Percentiles rank a stretch among this genome's conserved stretches.
phyloP scores from a whole-genome alignment of 2,888 invertebrate genomes.

The Agrotis clavis region DNA sequence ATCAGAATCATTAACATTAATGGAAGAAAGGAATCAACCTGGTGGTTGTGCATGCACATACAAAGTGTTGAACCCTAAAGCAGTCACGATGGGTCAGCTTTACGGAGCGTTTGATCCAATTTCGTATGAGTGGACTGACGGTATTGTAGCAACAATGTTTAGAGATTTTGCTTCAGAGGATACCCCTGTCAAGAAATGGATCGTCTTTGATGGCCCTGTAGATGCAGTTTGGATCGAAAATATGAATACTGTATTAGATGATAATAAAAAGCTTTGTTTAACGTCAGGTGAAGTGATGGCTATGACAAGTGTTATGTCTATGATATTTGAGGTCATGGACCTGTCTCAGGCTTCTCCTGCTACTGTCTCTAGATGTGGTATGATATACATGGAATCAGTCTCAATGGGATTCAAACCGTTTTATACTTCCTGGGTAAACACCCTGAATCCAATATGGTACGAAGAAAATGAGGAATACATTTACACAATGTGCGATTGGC shows the following conservation, averaged over 20 bases:
- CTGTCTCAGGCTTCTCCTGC: constrained; percentile 96
- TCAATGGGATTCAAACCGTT: constrained; percentile 96
- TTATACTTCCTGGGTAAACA: constrained; percentile 95
- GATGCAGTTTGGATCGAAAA: constrained; percentile 98
- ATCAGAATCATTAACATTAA: constrained; percentile 93
- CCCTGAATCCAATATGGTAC: constrained; percentile 92
- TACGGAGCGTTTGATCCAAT: constrained; percentile 98
- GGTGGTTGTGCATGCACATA: constrained; percentile 92
- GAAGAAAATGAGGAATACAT: constrained; percentile 92
- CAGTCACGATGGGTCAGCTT: constrained; percentile 97
- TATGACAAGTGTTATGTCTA: constrained; percentile 95
- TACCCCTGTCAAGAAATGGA: constrained; percentile 96
- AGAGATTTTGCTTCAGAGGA: constrained; percentile 94
- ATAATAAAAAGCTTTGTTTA: constrained; percentile 96
- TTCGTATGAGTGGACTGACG: constrained; percentile 98
- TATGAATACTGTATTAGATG: constrained; percentile 97
- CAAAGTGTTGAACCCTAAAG: constrained; percentile 97
- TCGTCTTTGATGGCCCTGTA: constrained; percentile 97
- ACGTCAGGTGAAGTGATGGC: constrained; percentile 97
- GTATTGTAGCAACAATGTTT: constrained; percentile 95
- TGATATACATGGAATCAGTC: constrained; percentile 97
- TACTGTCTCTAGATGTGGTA: constrained; percentile 97
- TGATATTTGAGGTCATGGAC: constrained; percentile 97
- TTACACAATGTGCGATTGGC: constrained; percentile 93
- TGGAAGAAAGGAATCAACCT: constrained; percentile 92